Percentiles rank a stretch among this genome's conserved stretches.
Conservation (phyloP, 2,113 vertebrate genomes). For the Pseudorasbora parva region DNA sequence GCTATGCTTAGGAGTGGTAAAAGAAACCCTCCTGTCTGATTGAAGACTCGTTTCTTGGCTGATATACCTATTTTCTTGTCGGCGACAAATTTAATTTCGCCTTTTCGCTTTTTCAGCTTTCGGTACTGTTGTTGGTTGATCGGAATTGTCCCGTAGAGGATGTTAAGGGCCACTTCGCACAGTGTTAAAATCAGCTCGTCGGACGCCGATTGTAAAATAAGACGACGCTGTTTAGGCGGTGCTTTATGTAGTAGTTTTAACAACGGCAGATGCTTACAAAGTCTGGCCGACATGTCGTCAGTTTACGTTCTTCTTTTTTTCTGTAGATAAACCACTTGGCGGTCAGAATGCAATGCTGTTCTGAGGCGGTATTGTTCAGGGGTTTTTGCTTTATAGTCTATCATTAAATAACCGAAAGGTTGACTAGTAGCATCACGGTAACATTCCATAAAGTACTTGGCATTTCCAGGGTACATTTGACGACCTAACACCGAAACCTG, state of each 20-base stretch:
- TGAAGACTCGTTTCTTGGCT: neutral
- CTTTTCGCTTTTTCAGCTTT: neutral
- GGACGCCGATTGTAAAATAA: constrained; percentile 3
- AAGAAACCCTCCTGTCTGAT: neutral
- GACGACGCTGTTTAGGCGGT: neutral
- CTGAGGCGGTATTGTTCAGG: neutral
- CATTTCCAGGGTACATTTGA: too few relatives aligned
- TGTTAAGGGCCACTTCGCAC: too few relatives aligned
- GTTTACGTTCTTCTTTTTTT: neutral
- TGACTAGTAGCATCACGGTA: neutral
- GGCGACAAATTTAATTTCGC: neutral
- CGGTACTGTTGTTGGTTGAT: neutral
- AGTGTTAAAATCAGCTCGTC: neutral
- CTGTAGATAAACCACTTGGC: neutral
- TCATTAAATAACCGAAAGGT: neutral
- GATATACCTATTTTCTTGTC: neutral
- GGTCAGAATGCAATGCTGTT: neutral
- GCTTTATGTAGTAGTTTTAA: neutral
- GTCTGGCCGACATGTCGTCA: neutral
- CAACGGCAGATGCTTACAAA: too few relatives aligned
- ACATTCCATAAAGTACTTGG: too few relatives aligned
- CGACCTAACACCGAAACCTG: neutral
- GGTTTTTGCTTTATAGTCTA: neutral
- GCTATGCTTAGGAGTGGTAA: neutral
- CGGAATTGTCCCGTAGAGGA: too few relatives aligned